phyloP scores from a whole-genome alignment of 2,888 invertebrate species.

The Cheilosia soror region DNA sequence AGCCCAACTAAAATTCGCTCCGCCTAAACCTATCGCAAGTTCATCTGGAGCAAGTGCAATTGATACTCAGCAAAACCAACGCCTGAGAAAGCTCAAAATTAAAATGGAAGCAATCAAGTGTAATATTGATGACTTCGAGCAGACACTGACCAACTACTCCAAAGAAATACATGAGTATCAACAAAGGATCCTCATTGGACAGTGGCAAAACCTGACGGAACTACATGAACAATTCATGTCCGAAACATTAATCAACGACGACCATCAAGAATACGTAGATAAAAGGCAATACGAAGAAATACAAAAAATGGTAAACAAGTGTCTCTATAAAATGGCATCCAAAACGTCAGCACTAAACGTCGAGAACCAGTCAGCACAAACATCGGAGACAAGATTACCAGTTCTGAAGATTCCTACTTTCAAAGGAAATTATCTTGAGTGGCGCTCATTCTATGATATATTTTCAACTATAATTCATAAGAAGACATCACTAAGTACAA shows the following conservation, averaged over 20 bases:
- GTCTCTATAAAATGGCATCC: slow-evolving; percentile 23
- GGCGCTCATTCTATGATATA: no score
- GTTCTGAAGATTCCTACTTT: no score
- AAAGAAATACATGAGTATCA: slow-evolving; percentile 29
- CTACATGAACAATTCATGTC: slow-evolving; percentile 21
- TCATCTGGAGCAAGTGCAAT: no score
- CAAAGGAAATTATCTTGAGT: no score
- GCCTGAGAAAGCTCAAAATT: background rate
- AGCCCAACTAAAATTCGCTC: no score
- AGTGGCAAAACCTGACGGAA: slow-evolving; percentile 18
- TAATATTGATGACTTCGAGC: slow-evolving; percentile 27
- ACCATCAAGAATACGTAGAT: background rate
- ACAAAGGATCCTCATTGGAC: slow-evolving; percentile 22
- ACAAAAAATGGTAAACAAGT: slow-evolving; percentile 7
- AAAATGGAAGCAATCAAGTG: background rate
- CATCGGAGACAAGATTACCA: no score
- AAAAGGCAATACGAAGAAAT: background rate
- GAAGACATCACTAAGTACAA: no score
- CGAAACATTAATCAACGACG: background rate
- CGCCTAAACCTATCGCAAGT: no score
- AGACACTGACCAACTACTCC: slow-evolving; percentile 4
- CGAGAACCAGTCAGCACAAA: no score
- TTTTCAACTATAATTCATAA: no score
- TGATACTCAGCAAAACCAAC: background rate
- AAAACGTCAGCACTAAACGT: background rate